Evolutionary conservation across 2,888 invertebrate genomes (phyloP).

Genomic region (Eudasyphora cyanicolor): DNA sequence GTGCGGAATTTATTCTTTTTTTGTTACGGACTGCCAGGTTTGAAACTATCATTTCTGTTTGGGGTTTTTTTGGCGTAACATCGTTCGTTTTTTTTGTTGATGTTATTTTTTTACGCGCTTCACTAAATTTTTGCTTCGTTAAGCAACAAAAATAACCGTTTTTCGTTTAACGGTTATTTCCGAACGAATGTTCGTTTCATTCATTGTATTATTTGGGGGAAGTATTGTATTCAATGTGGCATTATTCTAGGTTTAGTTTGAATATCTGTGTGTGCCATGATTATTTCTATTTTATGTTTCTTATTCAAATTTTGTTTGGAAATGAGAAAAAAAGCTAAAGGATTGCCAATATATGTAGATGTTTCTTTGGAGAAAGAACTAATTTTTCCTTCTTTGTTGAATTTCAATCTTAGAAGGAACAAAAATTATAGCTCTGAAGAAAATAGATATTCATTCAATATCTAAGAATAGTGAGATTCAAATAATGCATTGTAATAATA

Average conservation of each 20-base stretch:
- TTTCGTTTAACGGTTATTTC: slow-evolving; percentile 31
- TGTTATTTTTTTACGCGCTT: slow-evolving; percentile 55
- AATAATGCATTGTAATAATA: no score
- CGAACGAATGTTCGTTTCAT: background rate
- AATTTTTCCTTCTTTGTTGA: background rate
- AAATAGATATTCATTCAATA: no score
- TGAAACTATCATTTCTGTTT: slow-evolving; percentile 50
- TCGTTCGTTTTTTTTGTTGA: slow-evolving; percentile 45
- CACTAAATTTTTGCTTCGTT: slow-evolving; percentile 66
- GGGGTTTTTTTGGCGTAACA: slow-evolving; percentile 47
- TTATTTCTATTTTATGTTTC: background rate
- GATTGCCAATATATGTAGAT: background rate
- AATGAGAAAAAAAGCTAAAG: background rate
- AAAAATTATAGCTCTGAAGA: no score
- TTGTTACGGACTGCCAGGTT: background rate
- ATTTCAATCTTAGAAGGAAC: background rate
- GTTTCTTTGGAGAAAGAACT: background rate
- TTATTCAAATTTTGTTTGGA: background rate
- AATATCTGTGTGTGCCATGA: slow-evolving; percentile 35
- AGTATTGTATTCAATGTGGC: slow-evolving; percentile 16
- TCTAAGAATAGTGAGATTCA: no score
- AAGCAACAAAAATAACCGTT: slow-evolving; percentile 63
- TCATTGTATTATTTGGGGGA: no score
- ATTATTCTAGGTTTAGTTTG: slow-evolving; percentile 27
- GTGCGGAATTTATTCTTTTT: background rate